phyloP scores from a whole-genome alignment of 2,888 invertebrate genomes.

The Drosophila picticornis region DNA sequence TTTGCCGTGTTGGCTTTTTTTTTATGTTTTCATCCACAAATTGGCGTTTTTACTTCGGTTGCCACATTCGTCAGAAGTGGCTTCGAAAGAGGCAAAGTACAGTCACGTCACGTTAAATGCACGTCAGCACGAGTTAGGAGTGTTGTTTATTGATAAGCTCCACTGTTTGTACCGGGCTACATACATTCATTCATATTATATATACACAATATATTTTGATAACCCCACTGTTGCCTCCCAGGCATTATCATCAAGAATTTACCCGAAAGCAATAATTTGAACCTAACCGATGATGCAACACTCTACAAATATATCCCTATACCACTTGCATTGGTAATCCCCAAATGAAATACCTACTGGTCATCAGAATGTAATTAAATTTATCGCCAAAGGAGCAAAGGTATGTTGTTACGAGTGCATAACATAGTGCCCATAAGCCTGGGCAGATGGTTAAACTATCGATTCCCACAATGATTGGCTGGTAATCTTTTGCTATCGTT shows the following conservation, averaged over 20 bases:
- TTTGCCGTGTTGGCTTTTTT: conserved; percentile 26
- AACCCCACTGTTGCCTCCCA: conserved; percentile 36
- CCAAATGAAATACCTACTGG: background rate
- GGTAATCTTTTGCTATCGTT: background rate
- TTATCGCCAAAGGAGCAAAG: background rate
- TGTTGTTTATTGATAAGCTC: conserved; percentile 46
- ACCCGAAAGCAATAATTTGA: conserved; percentile 29
- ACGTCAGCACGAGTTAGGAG: conserved; percentile 37
- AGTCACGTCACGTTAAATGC: conserved; percentile 42
- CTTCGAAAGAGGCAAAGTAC: conserved; percentile 37
- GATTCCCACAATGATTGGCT: conserved; percentile 13
- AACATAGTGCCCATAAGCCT: background rate
- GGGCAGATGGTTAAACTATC: conserved; percentile 5
- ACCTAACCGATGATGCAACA: conserved; percentile 7
- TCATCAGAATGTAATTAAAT: background rate
- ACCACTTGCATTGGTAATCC: no score
- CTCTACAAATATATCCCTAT: background rate
- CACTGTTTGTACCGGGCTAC: conserved; percentile 25
- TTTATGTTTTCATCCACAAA: conserved; percentile 18
- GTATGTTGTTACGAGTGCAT: conserved; percentile 21
- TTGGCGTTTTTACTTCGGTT: conserved; percentile 23
- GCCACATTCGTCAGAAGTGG: conserved; percentile 12
- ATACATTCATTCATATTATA: conserved; percentile 12
- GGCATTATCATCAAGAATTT: conserved; percentile 38
- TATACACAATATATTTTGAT: conserved; percentile 40